Percentiles rank a stretch among this genome's conserved stretches.
These are phyloP conservation scores for Oxystoma pomonae DNA, from an alignment of 2,888 invertebrate genomes.

Conservation along the genomic window DNA sequence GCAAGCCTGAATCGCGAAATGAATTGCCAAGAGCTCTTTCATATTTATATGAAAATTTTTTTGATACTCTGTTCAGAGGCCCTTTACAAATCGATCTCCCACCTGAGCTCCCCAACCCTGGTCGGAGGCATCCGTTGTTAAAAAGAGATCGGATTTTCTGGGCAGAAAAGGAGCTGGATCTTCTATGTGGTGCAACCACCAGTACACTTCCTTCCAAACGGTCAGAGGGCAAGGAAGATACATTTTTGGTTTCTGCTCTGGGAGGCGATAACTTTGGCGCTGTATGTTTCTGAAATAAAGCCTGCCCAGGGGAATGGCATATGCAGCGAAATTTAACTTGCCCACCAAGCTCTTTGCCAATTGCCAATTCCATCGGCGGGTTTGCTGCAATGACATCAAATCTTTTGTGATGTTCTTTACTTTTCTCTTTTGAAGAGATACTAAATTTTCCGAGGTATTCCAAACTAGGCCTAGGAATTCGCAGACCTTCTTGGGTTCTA, in stretches of 20 bases:
- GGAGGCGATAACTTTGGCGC: neutral
- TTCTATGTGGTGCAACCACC: slow-evolving; percentile 11
- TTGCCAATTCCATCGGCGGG: too few species aligned
- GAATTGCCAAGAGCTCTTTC: slow-evolving; percentile 24
- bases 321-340: slow-evolving; percentile 19
- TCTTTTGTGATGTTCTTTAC: too few species aligned
- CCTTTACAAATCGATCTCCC: neutral
- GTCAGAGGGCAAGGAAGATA: neutral
- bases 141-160: slow-evolving; percentile 3
- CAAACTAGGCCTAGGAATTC: slow-evolving; percentile 21
- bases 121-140: slow-evolving; percentile 10
- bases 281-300: slow-evolving; percentile 6
- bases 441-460: too few species aligned
- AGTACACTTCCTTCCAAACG: slow-evolving; percentile 6
- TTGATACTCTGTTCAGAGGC: slow-evolving; percentile 4
- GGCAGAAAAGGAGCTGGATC: slow-evolving; percentile 8
- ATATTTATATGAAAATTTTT: slow-evolving; percentile 25
- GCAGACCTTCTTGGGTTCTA: too few species aligned
- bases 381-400: neutral
- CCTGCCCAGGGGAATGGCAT: slow-evolving; percentile 18
- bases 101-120: slow-evolving; percentile 16
- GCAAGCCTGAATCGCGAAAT: slow-evolving; percentile 5
- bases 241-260: slow-evolving; percentile 2
- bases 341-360: slow-evolving; percentile 13
- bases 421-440: too few species aligned